Conservation (phyloP, 2,113 vertebrate genomes). For the Hydropotes inermis region DNA sequence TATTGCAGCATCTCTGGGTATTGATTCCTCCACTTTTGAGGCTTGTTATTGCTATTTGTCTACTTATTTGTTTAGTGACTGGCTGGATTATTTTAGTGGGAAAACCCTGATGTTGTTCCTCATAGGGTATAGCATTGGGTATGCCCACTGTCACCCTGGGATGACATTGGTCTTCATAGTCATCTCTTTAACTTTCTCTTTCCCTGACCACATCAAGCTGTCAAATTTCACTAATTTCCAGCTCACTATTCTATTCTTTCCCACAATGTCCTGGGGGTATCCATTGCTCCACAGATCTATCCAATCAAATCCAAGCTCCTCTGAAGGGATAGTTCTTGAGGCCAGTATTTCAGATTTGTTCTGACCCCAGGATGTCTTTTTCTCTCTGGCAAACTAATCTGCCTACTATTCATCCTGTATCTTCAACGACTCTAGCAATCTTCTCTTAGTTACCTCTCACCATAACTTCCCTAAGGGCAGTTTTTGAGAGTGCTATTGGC, state of each 20-base stretch:
- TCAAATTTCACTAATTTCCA: neutral
- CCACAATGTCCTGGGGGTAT: neutral
- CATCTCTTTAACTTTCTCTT: neutral
- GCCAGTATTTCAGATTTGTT: neutral
- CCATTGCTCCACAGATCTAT: neutral
- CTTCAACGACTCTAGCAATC: neutral
- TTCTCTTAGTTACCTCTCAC: constrained; percentile 3
- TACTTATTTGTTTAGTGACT: neutral
- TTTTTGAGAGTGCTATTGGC: neutral
- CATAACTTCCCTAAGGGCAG: neutral
- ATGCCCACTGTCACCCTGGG: neutral
- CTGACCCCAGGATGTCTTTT: neutral
- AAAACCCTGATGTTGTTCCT: neutral
- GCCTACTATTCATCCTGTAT: neutral
- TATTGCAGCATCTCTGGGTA: neutral
- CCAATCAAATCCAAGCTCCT: neutral
- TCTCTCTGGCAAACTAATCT: neutral
- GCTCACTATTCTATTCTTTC: neutral
- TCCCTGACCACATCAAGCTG: neutral
- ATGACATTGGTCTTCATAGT: neutral
- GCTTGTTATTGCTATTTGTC: neutral
- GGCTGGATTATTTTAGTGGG: neutral
- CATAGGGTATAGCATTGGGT: neutral
- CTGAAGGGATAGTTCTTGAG: neutral
- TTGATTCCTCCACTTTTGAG: neutral